Base-by-base conservation (phyloP, 2,797 vertebrate genomes). In the Galaxias olidus region DNA sequence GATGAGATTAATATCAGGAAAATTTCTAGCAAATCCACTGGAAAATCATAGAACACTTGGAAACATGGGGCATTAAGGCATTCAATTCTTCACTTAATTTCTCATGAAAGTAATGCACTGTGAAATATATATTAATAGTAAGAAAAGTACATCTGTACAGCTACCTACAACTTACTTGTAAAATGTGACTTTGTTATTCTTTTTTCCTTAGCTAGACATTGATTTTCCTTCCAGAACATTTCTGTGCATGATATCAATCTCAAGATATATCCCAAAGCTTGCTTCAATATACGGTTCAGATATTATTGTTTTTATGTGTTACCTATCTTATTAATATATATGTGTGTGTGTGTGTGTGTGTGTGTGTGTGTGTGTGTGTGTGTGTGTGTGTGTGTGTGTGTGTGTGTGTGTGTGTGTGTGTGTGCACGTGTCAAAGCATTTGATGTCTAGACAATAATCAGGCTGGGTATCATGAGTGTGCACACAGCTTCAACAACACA, bases 31-130 rank as follows among this genome's bases (percentile, higher is more conserved):
- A 49, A 83, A 67, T 0, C 74, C 73, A 1, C 43, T 57, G 40
- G 66, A 55, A 53, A 19, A 59, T 87, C 70, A 82, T 81, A 54
- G 55, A 50, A 56, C n/a, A 60, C 13, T 91, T 89, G 92, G 92
- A n/a, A n/a, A n/a, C 92, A 89, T 67, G 86, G 74, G 54, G 49
- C 71, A 19, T 6, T n/a, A n/a, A 10, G 7, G 8, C 44, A 10
- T 8, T 10, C 4, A 7, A 4, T 40, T 15, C 8, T 30, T 1
- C 5, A 12, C 0, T 0, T 0, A 67, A 41, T 62, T 17, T 59
- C 4, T 4, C 8, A 41, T 58, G 19, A 17, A 6, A 43, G 41
- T 42, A 9, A 58, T 59, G 18, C 45, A 15, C 40, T 15, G 13
- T 48, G 9, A n/a, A n/a, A n/a, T 47, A 43, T 41, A 17, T 40